These are phyloP conservation scores for Psittacula echo DNA, from an alignment of 2,797 vertebrate genomes.

Conservation along the genomic window DNA sequence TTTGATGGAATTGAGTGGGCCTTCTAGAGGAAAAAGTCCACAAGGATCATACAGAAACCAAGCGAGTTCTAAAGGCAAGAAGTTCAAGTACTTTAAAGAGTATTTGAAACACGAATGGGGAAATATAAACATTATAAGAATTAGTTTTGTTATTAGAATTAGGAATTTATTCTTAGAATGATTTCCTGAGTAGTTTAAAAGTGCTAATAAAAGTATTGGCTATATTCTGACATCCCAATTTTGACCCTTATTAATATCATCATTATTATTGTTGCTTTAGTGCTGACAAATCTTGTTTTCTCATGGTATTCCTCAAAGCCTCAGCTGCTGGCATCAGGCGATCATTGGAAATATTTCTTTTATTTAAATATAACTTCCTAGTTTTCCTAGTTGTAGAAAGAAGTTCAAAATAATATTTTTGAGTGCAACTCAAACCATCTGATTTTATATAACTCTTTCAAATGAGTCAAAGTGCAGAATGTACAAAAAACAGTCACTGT, in stretches of 20 bases:
- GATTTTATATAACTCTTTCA: background rate
- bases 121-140: background rate
- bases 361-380: background rate
- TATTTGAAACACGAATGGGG: slow-evolving; percentile 28
- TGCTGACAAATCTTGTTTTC: background rate
- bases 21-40: slow-evolving; percentile 16
- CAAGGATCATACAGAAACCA: background rate
- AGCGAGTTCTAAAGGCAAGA: background rate
- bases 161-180: background rate
- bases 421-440: background rate
- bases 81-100: slow-evolving; percentile 9
- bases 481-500: background rate
- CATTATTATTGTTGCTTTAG: background rate
- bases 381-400: background rate
- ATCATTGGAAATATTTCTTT: background rate
- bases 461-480: background rate
- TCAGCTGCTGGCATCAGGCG: background rate
- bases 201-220: background rate
- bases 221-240: background rate
- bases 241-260: background rate
- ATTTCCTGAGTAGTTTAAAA: background rate
- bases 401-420: background rate
- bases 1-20: background rate
- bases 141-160: background rate
- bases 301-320: background rate